Base-by-base conservation (phyloP, 23 tunicate species). In the Diplosoma virens region DNA sequence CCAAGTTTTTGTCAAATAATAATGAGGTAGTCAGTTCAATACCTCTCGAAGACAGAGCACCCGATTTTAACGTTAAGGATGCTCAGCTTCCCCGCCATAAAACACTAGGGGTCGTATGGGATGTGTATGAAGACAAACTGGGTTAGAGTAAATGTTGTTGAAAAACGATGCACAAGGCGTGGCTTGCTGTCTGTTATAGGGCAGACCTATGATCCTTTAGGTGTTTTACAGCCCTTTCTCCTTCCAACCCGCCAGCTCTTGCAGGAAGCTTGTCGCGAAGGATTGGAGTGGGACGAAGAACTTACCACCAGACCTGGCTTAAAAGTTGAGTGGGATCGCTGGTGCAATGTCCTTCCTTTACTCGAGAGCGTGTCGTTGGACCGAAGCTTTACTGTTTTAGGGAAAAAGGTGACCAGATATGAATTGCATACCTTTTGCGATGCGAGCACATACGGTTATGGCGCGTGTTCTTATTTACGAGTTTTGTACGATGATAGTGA, bases 131-230 rank as follows among this genome's bases (percentile, higher is more conserved):
- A 16, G 52, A 45, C 16, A 16, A 45, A 45, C 11, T 45, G 52
- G 16, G 64, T 56, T 11, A 18, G 64, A 16, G 64, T 56, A 5
- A 56, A 56, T 21, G 64, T 56, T 5, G 30, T 5, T 3, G 36
- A 63, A 30, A 63, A 63, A 20, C 37, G 35, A 3, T 63, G 70
- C n/a, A 27, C 70, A 11, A 14, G 70, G 35, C 35, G 70, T 28
- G 70, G 35, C 20, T 63, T 63, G 35, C 16, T 30, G 35, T 63
- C 70, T 5, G 30, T 63, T 7, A 63, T 63, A 26, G 70, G 70
- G 9, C 70, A 63, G 20, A 63, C 70, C 16, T 63, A 63, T 63
- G 70, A 63, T 30, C 70, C 70, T n/a, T 30, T 63, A 6, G 70
- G 70, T 16, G 3, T 30, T 7, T 30, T 25, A 4, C 33, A 30